Conservation (phyloP, 2,797 vertebrate genomes). For the Pseudopleuronectes americanus region DNA sequence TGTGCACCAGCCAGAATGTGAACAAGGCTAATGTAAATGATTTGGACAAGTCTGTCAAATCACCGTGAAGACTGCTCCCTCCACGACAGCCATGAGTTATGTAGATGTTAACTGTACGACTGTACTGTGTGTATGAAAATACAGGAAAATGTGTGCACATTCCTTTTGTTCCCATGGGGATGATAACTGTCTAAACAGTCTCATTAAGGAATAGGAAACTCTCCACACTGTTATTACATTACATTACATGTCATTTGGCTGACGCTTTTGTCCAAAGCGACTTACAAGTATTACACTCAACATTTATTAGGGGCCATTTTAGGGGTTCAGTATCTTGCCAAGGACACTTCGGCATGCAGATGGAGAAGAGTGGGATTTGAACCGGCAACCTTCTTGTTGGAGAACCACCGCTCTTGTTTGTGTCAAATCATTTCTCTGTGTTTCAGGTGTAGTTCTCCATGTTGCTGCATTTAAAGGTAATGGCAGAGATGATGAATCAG, state of each 20-base stretch:
- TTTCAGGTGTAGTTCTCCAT: conserved; percentile 67
- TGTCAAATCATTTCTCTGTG: conserved; percentile 32
- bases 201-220: conserved; percentile 66
- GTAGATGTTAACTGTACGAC: conserved; percentile 13
- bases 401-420: background rate
- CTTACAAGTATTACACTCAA: no score
- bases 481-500: background rate
- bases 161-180: conserved; percentile 65
- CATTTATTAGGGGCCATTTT: no score
- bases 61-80: conserved; percentile 10
- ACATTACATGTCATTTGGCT: no score
- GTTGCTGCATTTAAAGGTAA: conserved; percentile 55
- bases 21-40: conserved; percentile 47
- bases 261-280: no score
- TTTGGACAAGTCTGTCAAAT: conserved; percentile 40
- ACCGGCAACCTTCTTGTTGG: no score
- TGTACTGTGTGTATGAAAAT: background rate
- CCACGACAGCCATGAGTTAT: conserved; percentile 16
- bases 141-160: conserved; percentile 55
- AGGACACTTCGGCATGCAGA: no score
- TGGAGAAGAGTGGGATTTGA: no score
- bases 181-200: conserved; percentile 56
- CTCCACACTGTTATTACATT: conserved; percentile 31
- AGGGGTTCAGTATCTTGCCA: no score
- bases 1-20: conserved; percentile 38